Conservation (phyloP, 2,797 vertebrate species). For the Falco berigora region DNA sequence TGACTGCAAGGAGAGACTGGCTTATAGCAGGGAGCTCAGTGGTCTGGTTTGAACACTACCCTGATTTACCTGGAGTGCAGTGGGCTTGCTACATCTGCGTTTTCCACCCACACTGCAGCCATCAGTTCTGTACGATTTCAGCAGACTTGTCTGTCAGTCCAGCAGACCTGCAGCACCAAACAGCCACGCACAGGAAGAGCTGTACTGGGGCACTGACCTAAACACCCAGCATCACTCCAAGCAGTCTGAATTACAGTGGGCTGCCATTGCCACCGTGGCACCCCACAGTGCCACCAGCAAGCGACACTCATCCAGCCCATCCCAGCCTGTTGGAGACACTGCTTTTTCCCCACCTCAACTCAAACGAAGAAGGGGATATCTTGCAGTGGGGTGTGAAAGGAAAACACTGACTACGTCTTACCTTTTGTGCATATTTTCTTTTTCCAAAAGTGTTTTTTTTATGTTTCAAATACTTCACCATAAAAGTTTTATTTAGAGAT, state of each 20-base stretch:
- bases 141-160: neutral
- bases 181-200: rapidly evolving
- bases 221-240: rapidly evolving
- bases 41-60: rapidly evolving
- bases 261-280: rapidly evolving
- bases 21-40: neutral
- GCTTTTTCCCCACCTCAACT: neutral
- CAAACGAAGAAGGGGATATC: neutral
- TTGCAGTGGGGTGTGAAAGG: neutral
- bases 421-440: too few species aligned
- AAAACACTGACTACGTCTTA: neutral
- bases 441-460: neutral
- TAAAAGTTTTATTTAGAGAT: neutral
- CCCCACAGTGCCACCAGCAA: neutral
- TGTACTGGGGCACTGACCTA: neutral
- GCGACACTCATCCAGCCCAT: neutral
- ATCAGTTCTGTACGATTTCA: neutral
- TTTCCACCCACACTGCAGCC: neutral
- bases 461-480: neutral
- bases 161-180: neutral
- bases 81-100: rapidly evolving
- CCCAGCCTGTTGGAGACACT: neutral
- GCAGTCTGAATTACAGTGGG: neutral
- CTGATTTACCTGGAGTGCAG: neutral
- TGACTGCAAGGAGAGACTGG: neutral